A percentile compares a stretch with the other conserved stretches of the same genome.
These are phyloP conservation scores for Gobio gobio DNA, from an alignment of 2,113 vertebrate genomes.

Conservation along the genomic window DNA sequence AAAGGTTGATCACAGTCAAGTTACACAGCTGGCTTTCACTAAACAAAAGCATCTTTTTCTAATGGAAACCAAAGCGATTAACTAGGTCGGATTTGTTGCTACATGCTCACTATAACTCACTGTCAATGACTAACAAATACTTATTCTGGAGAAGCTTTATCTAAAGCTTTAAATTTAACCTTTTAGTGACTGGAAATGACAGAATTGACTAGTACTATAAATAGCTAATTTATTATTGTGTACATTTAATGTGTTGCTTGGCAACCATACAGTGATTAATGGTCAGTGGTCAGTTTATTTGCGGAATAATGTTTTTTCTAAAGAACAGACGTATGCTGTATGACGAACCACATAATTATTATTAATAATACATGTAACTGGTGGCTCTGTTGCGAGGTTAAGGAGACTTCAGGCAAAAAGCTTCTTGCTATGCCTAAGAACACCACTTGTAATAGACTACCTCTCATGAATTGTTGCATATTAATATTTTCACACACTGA, in stretches of 20 bases:
- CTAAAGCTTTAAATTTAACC: neutral
- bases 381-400: neutral
- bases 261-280: neutral
- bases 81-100: constrained; percentile 23
- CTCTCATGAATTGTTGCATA: neutral
- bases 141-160: neutral
- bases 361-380: neutral
- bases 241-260: neutral
- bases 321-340: no score
- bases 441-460: neutral
- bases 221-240: neutral
- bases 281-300: neutral
- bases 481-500: neutral
- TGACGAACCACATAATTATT: no score
- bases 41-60: constrained; percentile 23
- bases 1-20: constrained; percentile 58
- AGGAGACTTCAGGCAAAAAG: neutral
- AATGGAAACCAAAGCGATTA: neutral
- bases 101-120: neutral
- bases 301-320: neutral
- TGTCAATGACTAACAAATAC: neutral
- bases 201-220: neutral
- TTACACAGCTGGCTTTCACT: constrained; percentile 61
- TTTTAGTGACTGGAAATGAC: neutral
- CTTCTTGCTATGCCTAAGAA: neutral